These are phyloP conservation scores for Steatornis caripensis DNA, from an alignment of 2,113 vertebrate species.

Conservation along the genomic window DNA sequence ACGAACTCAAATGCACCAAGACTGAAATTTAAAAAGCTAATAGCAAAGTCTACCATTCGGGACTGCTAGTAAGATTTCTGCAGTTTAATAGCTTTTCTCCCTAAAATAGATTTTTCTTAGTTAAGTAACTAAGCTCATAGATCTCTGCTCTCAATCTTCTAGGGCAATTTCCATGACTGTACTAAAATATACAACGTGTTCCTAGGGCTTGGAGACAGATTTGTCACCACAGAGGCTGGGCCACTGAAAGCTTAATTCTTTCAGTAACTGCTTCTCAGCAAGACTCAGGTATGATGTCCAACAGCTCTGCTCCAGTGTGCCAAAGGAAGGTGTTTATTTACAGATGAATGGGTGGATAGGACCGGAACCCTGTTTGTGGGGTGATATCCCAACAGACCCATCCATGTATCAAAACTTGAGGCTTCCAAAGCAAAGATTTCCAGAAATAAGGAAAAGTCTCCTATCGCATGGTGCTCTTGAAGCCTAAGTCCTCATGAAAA, in stretches of 20 bases:
- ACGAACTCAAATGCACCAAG: neutral
- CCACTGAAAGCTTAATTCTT: neutral
- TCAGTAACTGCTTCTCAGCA: neutral
- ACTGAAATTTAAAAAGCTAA: neutral
- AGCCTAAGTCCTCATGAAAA: neutral
- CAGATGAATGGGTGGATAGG: neutral
- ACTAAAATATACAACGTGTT: neutral
- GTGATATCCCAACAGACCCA: neutral
- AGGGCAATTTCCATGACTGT: neutral
- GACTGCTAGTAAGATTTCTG: slow-evolving; percentile 5
- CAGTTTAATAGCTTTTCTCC: slow-evolving; percentile 11
- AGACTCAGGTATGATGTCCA: neutral
- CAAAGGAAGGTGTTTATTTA: neutral
- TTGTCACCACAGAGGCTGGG: neutral
- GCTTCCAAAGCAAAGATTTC: neutral
- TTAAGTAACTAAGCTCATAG: neutral
- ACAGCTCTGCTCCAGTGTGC: neutral
- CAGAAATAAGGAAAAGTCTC: neutral
- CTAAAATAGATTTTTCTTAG: neutral
- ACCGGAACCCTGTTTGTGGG: neutral
- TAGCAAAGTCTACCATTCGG: neutral
- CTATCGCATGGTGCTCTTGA: rapidly evolving
- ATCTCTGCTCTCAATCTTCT: neutral
- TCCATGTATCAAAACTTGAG: neutral
- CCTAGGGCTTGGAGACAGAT: neutral